These are phyloP conservation scores for Hyperoplus immaculatus DNA, from an alignment of 2,797 vertebrate species.

Conservation along the genomic window DNA sequence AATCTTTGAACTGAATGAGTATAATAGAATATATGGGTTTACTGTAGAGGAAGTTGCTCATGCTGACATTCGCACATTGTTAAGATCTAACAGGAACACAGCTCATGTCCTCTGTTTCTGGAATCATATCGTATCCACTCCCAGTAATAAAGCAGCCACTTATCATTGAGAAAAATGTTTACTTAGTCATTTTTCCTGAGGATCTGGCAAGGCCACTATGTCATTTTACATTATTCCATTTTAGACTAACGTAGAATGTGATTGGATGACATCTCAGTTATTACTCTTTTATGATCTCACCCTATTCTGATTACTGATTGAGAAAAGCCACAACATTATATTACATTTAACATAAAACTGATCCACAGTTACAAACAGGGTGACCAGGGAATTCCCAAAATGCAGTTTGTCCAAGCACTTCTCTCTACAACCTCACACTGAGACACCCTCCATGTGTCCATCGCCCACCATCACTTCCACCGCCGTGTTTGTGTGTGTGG, in stretches of 20 bases:
- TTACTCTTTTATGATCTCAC: not conserved
- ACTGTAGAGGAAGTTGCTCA: constrained; percentile 66
- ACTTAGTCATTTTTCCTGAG: constrained; percentile 1
- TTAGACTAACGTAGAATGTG: not conserved
- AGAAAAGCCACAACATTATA: not conserved
- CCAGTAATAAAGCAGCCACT: constrained; percentile 75
- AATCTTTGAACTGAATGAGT: constrained; percentile 53
- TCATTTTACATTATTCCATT: not conserved
- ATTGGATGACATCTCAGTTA: not conserved
- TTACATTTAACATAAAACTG: not conserved
- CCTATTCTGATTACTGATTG: not conserved
- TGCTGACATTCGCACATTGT: constrained; percentile 58
- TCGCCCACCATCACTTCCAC: constrained; percentile 22
- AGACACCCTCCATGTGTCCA: not conserved
- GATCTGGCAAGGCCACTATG: too few relatives aligned
- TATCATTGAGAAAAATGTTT: constrained; percentile 58
- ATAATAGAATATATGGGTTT: constrained; percentile 49
- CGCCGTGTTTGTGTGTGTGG: not conserved
- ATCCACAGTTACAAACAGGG: not conserved
- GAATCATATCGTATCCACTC: constrained; percentile 70
- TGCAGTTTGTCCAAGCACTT: not conserved
- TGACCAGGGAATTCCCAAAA: not conserved
- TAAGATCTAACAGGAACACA: constrained; percentile 77
- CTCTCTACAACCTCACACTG: constrained; percentile 2
- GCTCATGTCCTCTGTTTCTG: constrained; percentile 72